Evolutionary conservation across 2,888 invertebrate species (phyloP).

Genomic region (Lepidochitona cinerea): DNA sequence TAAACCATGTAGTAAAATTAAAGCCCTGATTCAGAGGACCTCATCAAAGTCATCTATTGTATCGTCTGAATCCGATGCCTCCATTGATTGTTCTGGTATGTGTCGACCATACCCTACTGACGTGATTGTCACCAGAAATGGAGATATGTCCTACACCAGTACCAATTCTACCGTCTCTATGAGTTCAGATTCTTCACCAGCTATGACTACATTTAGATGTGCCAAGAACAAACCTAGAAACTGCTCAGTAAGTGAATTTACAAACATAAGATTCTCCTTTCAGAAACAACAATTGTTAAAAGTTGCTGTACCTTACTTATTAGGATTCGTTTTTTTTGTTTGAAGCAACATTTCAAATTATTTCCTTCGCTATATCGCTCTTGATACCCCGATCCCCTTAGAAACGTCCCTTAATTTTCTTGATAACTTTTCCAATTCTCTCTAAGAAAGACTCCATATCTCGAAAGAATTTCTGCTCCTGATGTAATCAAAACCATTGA

Average conservation of each 20-base stretch:
- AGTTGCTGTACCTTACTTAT: too few species aligned
- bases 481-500: too few species aligned
- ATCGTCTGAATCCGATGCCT: constrained; percentile 59
- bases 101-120: constrained; percentile 23
- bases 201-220: constrained; percentile 14
- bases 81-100: constrained; percentile 46
- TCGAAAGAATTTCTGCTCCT: too few species aligned
- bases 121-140: constrained; percentile 35
- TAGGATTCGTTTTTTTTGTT: too few species aligned
- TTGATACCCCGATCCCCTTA: too few species aligned
- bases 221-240: background rate
- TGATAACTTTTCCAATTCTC: too few species aligned
- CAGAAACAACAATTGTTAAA: too few species aligned
- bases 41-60: constrained; percentile 55
- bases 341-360: too few species aligned
- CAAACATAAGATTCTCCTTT: too few species aligned
- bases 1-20: constrained; percentile 21
- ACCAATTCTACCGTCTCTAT: constrained; percentile 57
- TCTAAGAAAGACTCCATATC: too few species aligned
- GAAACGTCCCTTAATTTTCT: too few species aligned
- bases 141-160: constrained; percentile 49
- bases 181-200: constrained; percentile 54
- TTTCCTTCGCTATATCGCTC: too few species aligned
- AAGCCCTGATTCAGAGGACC: constrained; percentile 41
- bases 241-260: background rate